These are phyloP conservation scores for Neelides folsomi DNA, from an alignment of 2,888 invertebrate genomes.

Conservation along the genomic window DNA sequence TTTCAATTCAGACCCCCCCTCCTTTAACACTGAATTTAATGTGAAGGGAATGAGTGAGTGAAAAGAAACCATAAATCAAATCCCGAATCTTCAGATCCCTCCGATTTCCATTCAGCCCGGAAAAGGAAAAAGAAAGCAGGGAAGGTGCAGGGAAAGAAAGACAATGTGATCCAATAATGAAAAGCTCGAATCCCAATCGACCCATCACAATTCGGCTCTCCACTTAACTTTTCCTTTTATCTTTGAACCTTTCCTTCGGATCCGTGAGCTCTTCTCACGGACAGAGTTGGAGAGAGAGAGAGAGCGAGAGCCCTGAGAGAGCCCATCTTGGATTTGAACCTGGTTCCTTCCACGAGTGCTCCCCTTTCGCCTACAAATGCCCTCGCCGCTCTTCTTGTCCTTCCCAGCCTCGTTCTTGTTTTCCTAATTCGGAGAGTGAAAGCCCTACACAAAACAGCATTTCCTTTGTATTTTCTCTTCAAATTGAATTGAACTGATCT, in stretches of 20 bases:
- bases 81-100: no score
- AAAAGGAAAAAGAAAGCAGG: no score
- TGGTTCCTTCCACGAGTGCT: slow-evolving; percentile 4
- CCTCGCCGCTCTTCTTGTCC: slow-evolving; percentile 6
- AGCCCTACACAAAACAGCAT: no score
- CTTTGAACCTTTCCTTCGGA: background rate
- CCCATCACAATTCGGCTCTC: slow-evolving; percentile 8
- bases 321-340: slow-evolving; percentile 9
- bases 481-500: no score
- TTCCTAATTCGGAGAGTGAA: no score
- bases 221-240: slow-evolving; percentile 5
- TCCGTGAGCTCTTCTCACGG: background rate
- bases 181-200: slow-evolving; percentile 6
- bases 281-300: background rate
- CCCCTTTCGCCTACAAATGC: slow-evolving; percentile 8
- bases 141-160: no score
- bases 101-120: no score
- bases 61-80: no score
- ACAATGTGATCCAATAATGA: background rate
- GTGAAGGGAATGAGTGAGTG: no score
- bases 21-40: no score
- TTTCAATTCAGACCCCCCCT: no score
- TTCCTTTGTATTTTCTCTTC: no score
- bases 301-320: background rate
- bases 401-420: slow-evolving; percentile 2